A percentile compares a stretch with the other conserved stretches of the same genome.
These are phyloP conservation scores for Urechis unicinctus DNA, from an alignment of 2,888 invertebrate genomes.

Conservation along the genomic window DNA sequence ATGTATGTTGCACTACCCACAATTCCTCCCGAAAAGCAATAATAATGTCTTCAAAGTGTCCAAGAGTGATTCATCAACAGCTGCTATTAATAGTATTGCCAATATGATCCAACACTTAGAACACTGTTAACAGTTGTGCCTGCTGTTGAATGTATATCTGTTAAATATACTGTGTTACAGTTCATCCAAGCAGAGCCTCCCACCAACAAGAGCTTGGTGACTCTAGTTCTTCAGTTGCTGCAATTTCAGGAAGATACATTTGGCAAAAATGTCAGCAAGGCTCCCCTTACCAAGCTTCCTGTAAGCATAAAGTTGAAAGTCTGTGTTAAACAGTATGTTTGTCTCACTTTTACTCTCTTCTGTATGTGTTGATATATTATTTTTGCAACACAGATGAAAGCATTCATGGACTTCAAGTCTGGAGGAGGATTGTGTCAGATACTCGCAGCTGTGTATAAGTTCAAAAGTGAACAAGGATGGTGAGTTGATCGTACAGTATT, in stretches of 20 bases:
- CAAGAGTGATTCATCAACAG: too few species aligned
- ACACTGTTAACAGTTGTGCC: neutral
- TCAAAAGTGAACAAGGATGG: slow-evolving; percentile 89
- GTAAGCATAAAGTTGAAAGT: too few species aligned
- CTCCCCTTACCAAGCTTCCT: slow-evolving; percentile 56
- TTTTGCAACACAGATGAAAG: slow-evolving; percentile 67
- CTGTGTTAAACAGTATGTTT: too few species aligned
- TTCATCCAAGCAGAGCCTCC: slow-evolving; percentile 89
- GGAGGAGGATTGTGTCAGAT: slow-evolving; percentile 89
- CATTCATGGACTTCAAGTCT: slow-evolving; percentile 91
- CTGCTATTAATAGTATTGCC: too few species aligned
- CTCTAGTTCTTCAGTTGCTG: slow-evolving; percentile 78
- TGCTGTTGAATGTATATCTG: neutral
- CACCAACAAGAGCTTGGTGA: slow-evolving; percentile 83
- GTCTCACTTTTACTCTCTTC: too few species aligned
- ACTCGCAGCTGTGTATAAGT: slow-evolving; percentile 86
- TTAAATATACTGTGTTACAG: too few species aligned
- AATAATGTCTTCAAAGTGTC: too few species aligned
- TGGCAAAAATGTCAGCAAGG: slow-evolving; percentile 86
- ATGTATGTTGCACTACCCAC: too few species aligned
- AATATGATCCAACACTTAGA: neutral
- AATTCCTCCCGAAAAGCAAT: too few species aligned
- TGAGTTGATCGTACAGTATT: slow-evolving; percentile 22
- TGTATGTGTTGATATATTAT: too few species aligned
- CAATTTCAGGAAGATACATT: slow-evolving; percentile 95